Evolutionary conservation across 2,113 vertebrate genomes (phyloP).

Genomic region (Enhydra lutris): DNA sequence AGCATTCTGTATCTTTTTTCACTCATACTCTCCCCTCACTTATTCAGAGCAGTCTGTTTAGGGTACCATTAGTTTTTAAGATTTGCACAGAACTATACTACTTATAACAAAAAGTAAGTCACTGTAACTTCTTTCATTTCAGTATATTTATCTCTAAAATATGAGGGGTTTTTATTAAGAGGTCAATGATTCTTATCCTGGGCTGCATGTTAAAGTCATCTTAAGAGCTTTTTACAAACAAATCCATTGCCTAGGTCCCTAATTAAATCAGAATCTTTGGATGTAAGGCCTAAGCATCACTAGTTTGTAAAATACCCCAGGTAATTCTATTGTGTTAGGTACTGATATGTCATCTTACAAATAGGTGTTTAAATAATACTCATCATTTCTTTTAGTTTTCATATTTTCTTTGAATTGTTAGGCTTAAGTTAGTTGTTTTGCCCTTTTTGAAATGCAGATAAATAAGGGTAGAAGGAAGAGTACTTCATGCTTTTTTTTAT

Average conservation of each 20-base stretch:
- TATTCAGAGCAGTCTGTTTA: not conserved
- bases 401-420: slow-evolving; percentile 29
- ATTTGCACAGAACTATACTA: not conserved
- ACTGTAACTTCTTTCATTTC: not conserved
- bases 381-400: slow-evolving; percentile 25
- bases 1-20: not conserved
- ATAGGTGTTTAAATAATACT: slow-evolving; percentile 22
- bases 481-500: not conserved
- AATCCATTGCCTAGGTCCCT: not conserved
- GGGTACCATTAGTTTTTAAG: slow-evolving; percentile 12
- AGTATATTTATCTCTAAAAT: slow-evolving; percentile 25
- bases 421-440: not conserved
- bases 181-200: slow-evolving; percentile 7
- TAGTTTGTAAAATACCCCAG: not conserved
- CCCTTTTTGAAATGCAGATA: not conserved
- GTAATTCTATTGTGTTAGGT: not conserved
- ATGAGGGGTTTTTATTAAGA: not conserved
- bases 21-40: not conserved
- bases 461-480: not conserved
- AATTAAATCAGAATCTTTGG: slow-evolving; percentile 26
- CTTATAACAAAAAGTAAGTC: not conserved
- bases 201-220: not conserved
- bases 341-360: not conserved
- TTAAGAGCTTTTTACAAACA: not conserved
- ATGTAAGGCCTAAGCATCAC: not conserved